Evolutionary conservation across 2,888 invertebrate genomes (phyloP).

Genomic region (Loripinus fragilis): DNA sequence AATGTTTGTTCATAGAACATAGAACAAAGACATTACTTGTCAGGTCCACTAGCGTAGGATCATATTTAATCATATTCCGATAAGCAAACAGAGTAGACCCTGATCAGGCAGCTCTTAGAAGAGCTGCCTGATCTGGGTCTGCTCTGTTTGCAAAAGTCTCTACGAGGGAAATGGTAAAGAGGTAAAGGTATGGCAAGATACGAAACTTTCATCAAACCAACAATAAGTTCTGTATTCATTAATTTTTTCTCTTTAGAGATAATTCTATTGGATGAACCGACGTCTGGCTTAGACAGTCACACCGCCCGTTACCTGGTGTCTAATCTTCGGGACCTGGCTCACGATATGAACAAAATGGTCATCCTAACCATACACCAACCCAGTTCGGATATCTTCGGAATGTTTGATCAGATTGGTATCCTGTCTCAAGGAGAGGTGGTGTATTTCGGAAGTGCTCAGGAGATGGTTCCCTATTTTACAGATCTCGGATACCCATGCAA

Average conservation of each 20-base stretch:
- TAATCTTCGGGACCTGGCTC: conserved; percentile 69
- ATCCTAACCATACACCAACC: conserved; percentile 91
- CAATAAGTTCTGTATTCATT: not conserved
- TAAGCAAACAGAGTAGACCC: no score
- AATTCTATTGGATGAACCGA: conserved; percentile 95
- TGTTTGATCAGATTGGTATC: conserved; percentile 71
- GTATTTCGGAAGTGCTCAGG: conserved; percentile 86
- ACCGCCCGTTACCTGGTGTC: conserved; percentile 89
- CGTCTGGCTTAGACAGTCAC: conserved; percentile 92
- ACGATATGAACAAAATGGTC: conserved; percentile 84
- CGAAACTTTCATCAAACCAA: no score
- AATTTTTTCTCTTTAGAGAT: conserved; percentile 89
- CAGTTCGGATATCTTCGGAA: conserved; percentile 73
- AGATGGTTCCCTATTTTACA: conserved; percentile 97
- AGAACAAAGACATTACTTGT: no score
- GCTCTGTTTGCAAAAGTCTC: no score
- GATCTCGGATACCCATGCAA: conserved; percentile 98
- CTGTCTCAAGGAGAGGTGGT: conserved; percentile 88
- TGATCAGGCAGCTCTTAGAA: no score
- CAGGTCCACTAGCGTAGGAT: no score
- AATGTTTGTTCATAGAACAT: no score
- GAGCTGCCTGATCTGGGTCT: no score
- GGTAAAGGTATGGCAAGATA: no score
- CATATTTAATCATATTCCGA: no score
- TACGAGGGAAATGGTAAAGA: no score